Base-by-base conservation (phyloP, 1,140 invertebrate species). In the Lerema accius region DNA sequence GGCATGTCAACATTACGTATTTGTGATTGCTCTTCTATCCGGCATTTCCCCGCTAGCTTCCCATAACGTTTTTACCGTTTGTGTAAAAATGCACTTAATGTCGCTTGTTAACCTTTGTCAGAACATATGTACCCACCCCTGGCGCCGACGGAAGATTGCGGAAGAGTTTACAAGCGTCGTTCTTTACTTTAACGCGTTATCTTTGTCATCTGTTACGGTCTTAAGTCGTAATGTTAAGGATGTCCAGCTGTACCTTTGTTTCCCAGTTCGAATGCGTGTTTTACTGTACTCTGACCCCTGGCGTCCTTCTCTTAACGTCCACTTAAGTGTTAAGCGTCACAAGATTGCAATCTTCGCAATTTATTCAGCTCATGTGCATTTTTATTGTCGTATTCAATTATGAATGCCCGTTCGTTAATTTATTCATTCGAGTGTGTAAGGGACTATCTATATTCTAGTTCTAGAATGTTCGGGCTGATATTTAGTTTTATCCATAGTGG, bases 51-150 rank as follows among this genome's bases (percentile, higher is more conserved):
- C 67, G 69, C 60, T 73, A 63, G 65, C 63, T 70, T 77, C 72
- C 68, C 73, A 71, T 73, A 58, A 65, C 14, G 32, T 42, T 69
- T 79, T 70, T 74, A 53, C 61, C 51, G 71, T 76, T 71, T 66
- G 63, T 45, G 71, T 77, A 84, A 84, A 82, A 83, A 81, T 80
- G 67, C 67, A 69, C 72, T 80, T 82, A 82, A 85, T 79, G 76
- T 55, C 67, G 59, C 76, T 74, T 67, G 73, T 88, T 86, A 81
- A 88, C 80, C 83, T 86, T 86, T 78, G 67, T 51, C 64, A 55
- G 72, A 78, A 79, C 66, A 70, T 66, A 79, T 79, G 70, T 71
- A 72, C 65, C 64, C 64, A 71, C 68, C 66, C 58, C 48, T 69
- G 76, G 76, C 77, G 77, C 71, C 69, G 51, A 40, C 53, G 60